These are phyloP conservation scores for Calypte anna DNA, from an alignment of 2,113 vertebrate species.

Conservation along the genomic window DNA sequence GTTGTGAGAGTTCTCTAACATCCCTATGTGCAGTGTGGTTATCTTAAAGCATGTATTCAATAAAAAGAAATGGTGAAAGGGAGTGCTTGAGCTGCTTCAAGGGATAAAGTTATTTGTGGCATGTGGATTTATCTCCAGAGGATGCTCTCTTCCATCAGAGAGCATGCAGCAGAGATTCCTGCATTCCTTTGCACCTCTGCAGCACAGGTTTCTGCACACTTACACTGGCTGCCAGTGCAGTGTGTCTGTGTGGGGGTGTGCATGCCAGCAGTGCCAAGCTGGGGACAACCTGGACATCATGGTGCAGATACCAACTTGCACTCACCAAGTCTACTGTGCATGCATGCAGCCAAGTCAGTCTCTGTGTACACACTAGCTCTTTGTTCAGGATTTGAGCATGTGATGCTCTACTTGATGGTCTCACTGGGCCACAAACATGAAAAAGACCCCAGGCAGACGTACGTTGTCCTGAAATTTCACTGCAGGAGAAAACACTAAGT, in stretches of 20 bases:
- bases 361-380: not conserved
- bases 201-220: not conserved
- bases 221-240: not conserved
- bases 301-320: rapidly evolving
- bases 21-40: not conserved
- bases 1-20: not conserved
- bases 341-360: not conserved
- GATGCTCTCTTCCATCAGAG: not conserved
- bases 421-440: not conserved
- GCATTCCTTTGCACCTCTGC: not conserved
- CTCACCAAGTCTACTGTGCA: not conserved
- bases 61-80: not conserved
- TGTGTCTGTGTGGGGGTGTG: not conserved
- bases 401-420: not conserved
- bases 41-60: not conserved
- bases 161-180: not conserved
- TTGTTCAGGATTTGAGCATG: not conserved
- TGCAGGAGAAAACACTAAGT: not conserved
- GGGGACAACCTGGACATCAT: not conserved
- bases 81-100: not conserved
- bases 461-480: not conserved
- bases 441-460: not conserved
- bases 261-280: not conserved
- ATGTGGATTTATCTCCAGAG: not conserved
- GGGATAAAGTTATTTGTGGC: not conserved